Evolutionary conservation across 1,140 invertebrate species (phyloP).

Genomic region (Dinothrombium tinctorium): DNA sequence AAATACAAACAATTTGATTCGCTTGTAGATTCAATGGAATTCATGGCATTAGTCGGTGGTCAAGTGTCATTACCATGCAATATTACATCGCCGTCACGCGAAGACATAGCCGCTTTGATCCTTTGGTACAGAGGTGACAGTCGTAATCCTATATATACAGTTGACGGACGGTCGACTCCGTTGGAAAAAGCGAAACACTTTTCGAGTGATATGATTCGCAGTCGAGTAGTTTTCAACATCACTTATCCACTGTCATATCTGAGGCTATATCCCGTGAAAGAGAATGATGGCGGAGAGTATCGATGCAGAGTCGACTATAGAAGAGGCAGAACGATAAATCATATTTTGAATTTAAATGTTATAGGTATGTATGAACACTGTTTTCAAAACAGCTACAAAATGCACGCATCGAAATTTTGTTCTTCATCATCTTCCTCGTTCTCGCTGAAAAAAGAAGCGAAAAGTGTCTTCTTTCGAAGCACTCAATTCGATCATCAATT

Average conservation of each 20-base stretch:
- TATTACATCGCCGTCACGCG: slow-evolving; percentile 40
- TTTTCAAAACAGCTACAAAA: background rate
- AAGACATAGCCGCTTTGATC: slow-evolving; percentile 43
- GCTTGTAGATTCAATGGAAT: no score
- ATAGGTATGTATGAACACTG: slow-evolving; percentile 39
- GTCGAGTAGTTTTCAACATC: slow-evolving; percentile 11
- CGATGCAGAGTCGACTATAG: slow-evolving; percentile 66
- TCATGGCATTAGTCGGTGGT: no score
- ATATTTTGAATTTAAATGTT: slow-evolving; percentile 63
- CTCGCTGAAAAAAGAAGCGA: no score
- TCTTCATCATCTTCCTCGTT: no score
- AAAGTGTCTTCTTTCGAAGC: no score
- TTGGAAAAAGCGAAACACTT: slow-evolving; percentile 13
- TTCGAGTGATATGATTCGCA: slow-evolving; percentile 8
- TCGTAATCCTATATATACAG: slow-evolving; percentile 57
- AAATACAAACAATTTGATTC: no score
- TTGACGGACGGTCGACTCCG: slow-evolving; percentile 10
- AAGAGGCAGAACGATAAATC: slow-evolving; percentile 66
- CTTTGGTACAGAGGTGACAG: slow-evolving; percentile 61
- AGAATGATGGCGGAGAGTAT: slow-evolving; percentile 58
- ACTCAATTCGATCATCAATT: no score
- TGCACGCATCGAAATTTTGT: no score
- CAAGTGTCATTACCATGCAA: slow-evolving; percentile 60
- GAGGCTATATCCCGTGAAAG: slow-evolving; percentile 45
- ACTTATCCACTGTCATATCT: slow-evolving; percentile 27